Conservation (phyloP, 2,797 vertebrate species). For the Poecilia velifera region DNA sequence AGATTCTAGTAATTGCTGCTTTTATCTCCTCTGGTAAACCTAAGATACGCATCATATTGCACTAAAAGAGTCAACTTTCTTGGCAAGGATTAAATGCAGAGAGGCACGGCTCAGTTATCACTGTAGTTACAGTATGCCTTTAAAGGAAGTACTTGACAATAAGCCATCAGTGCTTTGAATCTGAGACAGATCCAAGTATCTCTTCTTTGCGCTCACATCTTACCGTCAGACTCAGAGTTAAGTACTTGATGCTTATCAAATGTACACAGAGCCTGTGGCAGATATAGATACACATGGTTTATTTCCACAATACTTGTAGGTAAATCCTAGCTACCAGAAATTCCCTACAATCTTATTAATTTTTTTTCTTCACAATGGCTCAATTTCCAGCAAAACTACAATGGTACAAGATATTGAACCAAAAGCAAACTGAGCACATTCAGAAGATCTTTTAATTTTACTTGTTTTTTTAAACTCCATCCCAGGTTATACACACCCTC, state of each 20-base stretch:
- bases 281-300: neutral
- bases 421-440: neutral
- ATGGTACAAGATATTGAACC: neutral
- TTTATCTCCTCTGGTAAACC: constrained; percentile 33
- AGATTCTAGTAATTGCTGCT: constrained; percentile 25
- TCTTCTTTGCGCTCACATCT: constrained; percentile 18
- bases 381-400: neutral
- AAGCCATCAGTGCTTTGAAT: constrained; percentile 49
- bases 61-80: constrained; percentile 28
- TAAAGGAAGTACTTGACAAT: constrained; percentile 33
- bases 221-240: constrained; percentile 18
- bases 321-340: neutral
- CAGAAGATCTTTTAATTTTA: neutral
- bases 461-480: neutral
- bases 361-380: neutral
- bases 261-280: neutral
- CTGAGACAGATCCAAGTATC: constrained; percentile 24
- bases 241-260: constrained; percentile 15
- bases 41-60: constrained; percentile 23
- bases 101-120: constrained; percentile 30
- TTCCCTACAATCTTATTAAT: neutral
- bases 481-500: neutral
- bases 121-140: constrained; percentile 32
- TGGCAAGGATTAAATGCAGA: constrained; percentile 22
- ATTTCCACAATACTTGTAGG: neutral